These are phyloP conservation scores for Nasua narica DNA, from an alignment of 2,797 vertebrate species.

Conservation along the genomic window DNA sequence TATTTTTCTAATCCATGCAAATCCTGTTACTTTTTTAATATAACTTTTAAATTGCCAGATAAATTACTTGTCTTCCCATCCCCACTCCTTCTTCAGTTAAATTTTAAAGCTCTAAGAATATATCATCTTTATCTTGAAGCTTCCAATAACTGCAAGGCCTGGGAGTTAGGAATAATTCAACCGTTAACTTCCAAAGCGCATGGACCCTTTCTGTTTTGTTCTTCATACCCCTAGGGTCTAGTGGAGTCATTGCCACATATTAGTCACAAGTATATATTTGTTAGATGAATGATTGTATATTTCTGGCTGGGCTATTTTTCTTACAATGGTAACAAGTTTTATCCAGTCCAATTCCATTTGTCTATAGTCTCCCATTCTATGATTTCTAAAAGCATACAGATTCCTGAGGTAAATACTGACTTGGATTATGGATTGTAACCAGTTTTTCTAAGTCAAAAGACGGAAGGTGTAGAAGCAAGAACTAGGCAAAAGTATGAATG, in stretches of 20 bases:
- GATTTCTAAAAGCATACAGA: not conserved
- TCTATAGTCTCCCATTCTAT: not conserved
- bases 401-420: not conserved
- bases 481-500: not conserved
- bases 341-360: not conserved
- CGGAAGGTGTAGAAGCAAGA: not conserved
- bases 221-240: not conserved
- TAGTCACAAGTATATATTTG: not conserved
- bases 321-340: not conserved
- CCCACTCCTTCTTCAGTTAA: not conserved
- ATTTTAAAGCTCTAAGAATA: conserved; percentile 1
- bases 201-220: not conserved
- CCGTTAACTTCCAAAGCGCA: not conserved
- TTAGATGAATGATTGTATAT: not conserved
- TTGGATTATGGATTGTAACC: not conserved
- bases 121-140: not conserved
- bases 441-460: not conserved
- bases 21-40: not conserved
- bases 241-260: not conserved
- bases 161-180: not conserved
- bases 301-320: not conserved
- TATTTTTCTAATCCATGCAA: not conserved
- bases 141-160: not conserved
- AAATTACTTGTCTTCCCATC: not conserved
- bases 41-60: not conserved